phyloP scores from a whole-genome alignment of 2,113 vertebrate species.

The Thermophis baileyi region DNA sequence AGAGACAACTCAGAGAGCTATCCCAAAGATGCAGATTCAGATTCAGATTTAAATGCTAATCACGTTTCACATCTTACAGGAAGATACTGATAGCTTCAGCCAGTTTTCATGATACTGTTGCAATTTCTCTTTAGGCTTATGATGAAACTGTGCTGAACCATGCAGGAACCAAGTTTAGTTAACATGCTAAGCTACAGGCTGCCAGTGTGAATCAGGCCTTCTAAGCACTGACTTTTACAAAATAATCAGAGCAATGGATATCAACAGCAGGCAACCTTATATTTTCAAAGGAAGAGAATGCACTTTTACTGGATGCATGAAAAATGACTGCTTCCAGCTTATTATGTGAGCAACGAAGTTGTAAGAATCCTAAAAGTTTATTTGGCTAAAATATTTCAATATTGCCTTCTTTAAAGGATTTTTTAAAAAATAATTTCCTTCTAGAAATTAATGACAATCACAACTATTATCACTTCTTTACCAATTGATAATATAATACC shows the following conservation, averaged over 20 bases:
- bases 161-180: not conserved
- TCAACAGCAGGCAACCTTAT: not conserved
- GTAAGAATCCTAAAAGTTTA: not conserved
- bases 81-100: not conserved
- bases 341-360: not conserved
- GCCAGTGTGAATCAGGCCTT: not conserved
- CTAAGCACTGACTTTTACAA: not conserved
- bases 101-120: not conserved
- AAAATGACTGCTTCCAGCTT: not conserved
- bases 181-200: not conserved
- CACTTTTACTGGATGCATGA: not conserved
- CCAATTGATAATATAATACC: not conserved
- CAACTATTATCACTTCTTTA: not conserved
- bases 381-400: not conserved
- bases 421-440: not conserved
- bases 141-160: not conserved
- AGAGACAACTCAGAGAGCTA: not conserved
- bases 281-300: not conserved
- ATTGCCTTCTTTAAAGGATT: not conserved
- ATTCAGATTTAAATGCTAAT: not conserved
- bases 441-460: not conserved
- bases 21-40: not conserved
- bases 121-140: not conserved
- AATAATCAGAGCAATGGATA: not conserved
- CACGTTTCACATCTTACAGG: not conserved